A percentile compares a stretch with the other conserved stretches of the same genome.
Evolutionary conservation across 1,140 invertebrate genomes (phyloP).

Genomic region (Drosophila mauritiana): DNA sequence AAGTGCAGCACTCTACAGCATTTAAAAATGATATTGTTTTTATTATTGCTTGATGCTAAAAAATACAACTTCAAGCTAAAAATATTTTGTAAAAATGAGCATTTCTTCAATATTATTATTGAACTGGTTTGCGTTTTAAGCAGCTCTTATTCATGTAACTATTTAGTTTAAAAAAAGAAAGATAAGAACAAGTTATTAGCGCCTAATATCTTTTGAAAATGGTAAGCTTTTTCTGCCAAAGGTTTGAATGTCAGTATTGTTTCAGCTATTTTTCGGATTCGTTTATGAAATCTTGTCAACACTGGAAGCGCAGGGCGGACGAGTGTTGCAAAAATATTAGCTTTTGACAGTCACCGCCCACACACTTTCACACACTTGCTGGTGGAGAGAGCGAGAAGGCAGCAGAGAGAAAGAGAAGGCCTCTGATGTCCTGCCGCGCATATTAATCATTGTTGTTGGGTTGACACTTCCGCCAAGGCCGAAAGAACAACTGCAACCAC

Average conservation of each 20-base stretch:
- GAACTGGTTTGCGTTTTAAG: no score
- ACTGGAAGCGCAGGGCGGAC: constrained; percentile 18
- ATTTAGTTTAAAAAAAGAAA: no score
- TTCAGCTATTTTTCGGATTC: neutral
- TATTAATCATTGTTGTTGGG: constrained; percentile 72
- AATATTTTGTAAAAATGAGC: no score
- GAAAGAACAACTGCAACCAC: constrained; percentile 39
- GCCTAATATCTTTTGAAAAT: neutral
- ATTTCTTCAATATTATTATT: no score
- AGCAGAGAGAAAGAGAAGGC: constrained; percentile 1
- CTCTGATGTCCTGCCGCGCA: constrained; percentile 55
- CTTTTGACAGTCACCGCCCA: constrained; percentile 62
- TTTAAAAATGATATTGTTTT: no score
- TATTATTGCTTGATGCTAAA: no score
- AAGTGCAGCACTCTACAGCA: no score
- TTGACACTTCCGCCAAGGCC: constrained; percentile 54
- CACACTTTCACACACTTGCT: constrained; percentile 8
- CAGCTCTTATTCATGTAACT: no score
- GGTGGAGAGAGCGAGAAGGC: neutral
- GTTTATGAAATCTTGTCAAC: neutral
- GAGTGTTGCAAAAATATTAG: constrained; percentile 65
- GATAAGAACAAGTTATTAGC: neutral
- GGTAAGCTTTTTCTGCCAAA: no score
- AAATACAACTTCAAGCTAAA: no score
- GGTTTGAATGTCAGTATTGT: no score